Evolutionary conservation across 2,113 vertebrate species (phyloP).

Genomic region (Corvus hawaiiensis): DNA sequence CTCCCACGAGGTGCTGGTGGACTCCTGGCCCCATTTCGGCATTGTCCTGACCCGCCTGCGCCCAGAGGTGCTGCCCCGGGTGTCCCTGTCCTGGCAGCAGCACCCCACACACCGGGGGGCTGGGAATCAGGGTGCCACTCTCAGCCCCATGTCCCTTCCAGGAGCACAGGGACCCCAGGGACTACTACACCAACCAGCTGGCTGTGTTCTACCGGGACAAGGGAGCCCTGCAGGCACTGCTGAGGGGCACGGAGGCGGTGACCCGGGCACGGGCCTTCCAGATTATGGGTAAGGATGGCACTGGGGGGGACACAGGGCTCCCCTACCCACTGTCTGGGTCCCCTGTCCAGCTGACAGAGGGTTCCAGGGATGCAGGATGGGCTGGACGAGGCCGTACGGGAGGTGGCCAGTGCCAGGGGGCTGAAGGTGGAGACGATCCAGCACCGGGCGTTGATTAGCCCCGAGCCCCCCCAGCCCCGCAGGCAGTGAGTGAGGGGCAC

Average conservation of each 20-base stretch:
- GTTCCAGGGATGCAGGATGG: neutral
- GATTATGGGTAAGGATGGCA: neutral
- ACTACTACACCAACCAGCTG: neutral
- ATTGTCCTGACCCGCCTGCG: neutral
- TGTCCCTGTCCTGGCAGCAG: neutral
- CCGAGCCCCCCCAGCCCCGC: neutral
- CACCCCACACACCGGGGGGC: rapidly evolving
- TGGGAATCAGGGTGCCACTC: rapidly evolving
- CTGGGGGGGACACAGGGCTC: neutral
- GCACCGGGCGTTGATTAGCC: neutral
- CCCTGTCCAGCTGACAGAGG: neutral
- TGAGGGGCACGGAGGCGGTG: neutral
- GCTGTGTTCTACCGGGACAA: neutral
- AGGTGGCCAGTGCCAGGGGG: neutral
- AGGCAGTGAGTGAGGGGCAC: neutral
- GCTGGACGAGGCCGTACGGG: neutral
- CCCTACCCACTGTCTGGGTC: neutral
- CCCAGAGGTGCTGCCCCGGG: neutral
- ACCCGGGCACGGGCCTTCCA: neutral
- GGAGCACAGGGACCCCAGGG: neutral
- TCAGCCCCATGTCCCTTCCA: neutral
- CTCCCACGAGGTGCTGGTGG: neutral
- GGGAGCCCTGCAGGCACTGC: neutral
- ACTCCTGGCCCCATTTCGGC: conserved; percentile 12
- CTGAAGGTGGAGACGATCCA: neutral